Conservation (phyloP, 2,113 vertebrate genomes). For the Rhagologus leucostigma region DNA sequence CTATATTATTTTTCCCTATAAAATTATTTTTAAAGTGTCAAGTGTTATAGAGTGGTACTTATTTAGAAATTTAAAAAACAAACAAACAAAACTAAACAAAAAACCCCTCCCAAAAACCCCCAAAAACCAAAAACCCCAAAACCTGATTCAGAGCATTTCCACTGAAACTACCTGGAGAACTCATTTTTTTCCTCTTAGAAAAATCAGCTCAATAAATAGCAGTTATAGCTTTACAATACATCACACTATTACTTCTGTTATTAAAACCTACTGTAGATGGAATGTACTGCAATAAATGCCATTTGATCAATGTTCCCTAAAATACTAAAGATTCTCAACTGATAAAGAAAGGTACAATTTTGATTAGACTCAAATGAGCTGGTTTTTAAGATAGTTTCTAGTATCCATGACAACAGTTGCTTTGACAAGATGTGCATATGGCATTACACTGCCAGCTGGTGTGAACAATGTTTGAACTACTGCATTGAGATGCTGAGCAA, state of each 20-base stretch:
- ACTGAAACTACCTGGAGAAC: conserved; percentile 3
- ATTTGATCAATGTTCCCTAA: conserved; percentile 58
- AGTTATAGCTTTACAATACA: conserved; percentile 28
- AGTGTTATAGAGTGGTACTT: neutral
- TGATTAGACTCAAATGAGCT: conserved; percentile 87
- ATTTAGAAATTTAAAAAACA: neutral
- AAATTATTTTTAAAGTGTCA: conserved; percentile 14
- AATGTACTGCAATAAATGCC: conserved; percentile 20
- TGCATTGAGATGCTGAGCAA: conserved; percentile 99
- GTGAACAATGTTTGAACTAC: conserved; percentile 99
- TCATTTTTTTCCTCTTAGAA: neutral
- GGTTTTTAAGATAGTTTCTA: conserved; percentile 90
- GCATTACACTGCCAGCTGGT: conserved; percentile 98
- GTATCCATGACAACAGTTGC: conserved; percentile 99
- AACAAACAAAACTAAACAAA: neutral
- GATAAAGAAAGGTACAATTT: conserved; percentile 85
- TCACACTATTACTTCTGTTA: neutral
- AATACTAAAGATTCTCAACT: conserved; percentile 70
- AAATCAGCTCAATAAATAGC: neutral
- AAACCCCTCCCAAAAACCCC: too few species aligned
- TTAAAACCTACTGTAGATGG: conserved; percentile 1
- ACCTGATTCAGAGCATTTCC: neutral
- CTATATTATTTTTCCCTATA: neutral
- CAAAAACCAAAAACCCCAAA: neutral
- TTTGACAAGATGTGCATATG: conserved; percentile 99